Conservation (phyloP, 2,888 invertebrate genomes). For the Amblyjoppa proteus region DNA sequence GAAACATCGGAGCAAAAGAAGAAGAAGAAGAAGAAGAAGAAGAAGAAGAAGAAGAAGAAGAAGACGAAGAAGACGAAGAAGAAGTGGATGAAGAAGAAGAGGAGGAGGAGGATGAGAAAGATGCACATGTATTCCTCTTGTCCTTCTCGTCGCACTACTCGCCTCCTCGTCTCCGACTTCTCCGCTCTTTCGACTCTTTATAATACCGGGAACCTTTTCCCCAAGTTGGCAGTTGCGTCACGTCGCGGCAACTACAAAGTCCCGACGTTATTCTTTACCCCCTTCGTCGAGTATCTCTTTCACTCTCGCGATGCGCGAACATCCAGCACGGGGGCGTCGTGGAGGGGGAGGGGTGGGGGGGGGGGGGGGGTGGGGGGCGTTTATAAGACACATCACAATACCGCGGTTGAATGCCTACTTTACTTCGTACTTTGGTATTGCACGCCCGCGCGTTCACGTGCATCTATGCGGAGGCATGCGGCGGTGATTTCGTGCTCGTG, state of each 20-base stretch:
- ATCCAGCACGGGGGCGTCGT: not conserved
- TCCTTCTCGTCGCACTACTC: constrained; percentile 56
- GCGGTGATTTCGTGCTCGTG: constrained; percentile 24
- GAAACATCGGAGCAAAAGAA: constrained; percentile 35
- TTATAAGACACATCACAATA: constrained; percentile 60
- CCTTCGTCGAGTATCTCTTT: constrained; percentile 49
- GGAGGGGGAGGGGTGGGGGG: not conserved
- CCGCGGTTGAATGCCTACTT: constrained; percentile 78
- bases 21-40: constrained; percentile 55
- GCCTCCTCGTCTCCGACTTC: constrained; percentile 56
- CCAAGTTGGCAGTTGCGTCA: constrained; percentile 83
- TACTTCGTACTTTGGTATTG: constrained; percentile 78
- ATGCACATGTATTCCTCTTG: constrained; percentile 45
- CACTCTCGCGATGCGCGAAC: constrained; percentile 30
- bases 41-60: constrained; percentile 39
- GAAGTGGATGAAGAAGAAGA: constrained; percentile 38
- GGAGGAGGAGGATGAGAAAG: constrained; percentile 64
- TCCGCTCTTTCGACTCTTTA: constrained; percentile 63
- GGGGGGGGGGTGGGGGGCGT: not conserved
- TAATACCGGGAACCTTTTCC: constrained; percentile 83
- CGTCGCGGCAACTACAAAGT: constrained; percentile 85
- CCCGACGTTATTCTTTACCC: constrained; percentile 70
- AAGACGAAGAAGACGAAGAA: constrained; percentile 35
- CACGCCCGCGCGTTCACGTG: constrained; percentile 66
- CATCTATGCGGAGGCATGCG: constrained; percentile 24